Evolutionary conservation across 2,113 vertebrate genomes (phyloP), one percentile per base, ranked within the genome.

Genomic region (Motacilla alba): DNA sequence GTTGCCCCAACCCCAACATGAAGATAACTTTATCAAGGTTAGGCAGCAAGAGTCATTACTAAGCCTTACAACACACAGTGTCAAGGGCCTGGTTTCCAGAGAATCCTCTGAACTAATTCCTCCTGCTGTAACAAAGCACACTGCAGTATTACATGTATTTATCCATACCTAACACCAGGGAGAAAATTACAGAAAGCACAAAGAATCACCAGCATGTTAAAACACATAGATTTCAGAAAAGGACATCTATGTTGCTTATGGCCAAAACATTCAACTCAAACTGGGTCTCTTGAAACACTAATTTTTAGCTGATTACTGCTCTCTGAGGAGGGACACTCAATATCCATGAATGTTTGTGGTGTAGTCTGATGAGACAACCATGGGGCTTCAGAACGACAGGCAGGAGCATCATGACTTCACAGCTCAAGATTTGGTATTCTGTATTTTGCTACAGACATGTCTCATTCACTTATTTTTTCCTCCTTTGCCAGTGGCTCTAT

Each of bases 1-100:
- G 67, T 62, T 70, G 88, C 83, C 63, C 56, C 89, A 85, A 86
- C 82, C 43, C 56, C 89, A 83, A 73, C 23, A 55, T 0, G 1
- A 55, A 92, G 94, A 96, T 96, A 97, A 89, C 58, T 79, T 96
- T 95, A 96, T 94, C 88, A 62, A 85, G 52, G 87, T 82, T 74
- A 87, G 50, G 69, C 72, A 91, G 83, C 35, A 37, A 83, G 63
- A 94, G 77, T 59, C 74, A 87, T 89, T 94, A 84, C 85, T 67
- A 93, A 95, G 86, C 75, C 55, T 47, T 70, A 67, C n/a, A 68
- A 64, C 80, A 75, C 10, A 17, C 49, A 74, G 53, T 15, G 37
- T 31, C 35, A 60, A 85, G 72, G 49, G 39, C 58, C 76, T 59
- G 37, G 10, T 92, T 81, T 70, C 46, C 26, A 70, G 62, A 68